phyloP scores from a whole-genome alignment of 1,140 invertebrate genomes.

The Drosophila mojavensis region DNA sequence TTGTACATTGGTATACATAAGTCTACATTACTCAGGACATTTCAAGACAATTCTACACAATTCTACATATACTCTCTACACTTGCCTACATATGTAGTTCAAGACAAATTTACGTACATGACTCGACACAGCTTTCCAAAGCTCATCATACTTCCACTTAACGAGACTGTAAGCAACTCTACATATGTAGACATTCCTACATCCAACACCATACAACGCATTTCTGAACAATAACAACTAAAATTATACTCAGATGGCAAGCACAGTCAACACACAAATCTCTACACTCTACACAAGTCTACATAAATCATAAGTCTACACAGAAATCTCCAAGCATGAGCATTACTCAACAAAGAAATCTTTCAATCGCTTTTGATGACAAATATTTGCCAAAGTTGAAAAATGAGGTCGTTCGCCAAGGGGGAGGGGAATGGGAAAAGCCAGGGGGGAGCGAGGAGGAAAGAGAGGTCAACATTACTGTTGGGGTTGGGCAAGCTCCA shows the following conservation, averaged over 20 bases:
- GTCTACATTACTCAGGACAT: neutral
- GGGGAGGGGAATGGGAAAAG: neutral
- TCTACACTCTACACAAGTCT: no score
- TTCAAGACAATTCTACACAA: neutral
- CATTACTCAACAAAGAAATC: neutral
- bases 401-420: neutral
- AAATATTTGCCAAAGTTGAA: neutral
- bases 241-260: no score
- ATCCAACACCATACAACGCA: no score
- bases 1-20: neutral
- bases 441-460: neutral
- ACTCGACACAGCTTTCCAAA: no score
- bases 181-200: no score
- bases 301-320: no score
- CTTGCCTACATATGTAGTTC: no score
- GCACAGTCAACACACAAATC: no score
- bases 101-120: no score
- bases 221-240: no score
- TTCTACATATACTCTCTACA: neutral
- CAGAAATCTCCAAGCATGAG: neutral
- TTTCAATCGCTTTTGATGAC: neutral
- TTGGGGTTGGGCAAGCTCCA: slow-evolving; percentile 2
- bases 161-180: no score
- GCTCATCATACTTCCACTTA: no score
- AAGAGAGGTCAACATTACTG: neutral